Conservation (phyloP, 2,888 invertebrate species). For the Digitonthophagus gazella region DNA sequence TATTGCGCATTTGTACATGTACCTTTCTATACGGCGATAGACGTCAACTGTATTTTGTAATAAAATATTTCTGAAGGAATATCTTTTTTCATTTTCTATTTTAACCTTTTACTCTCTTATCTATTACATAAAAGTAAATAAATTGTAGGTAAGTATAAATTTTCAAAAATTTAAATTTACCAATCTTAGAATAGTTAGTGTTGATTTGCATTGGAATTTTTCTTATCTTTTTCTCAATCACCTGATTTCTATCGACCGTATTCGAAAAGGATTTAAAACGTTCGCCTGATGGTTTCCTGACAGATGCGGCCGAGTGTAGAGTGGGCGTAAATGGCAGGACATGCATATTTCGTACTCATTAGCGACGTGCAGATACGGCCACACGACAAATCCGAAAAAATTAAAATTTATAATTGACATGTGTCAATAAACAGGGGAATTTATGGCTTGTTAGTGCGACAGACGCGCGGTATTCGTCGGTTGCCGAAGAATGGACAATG, state of each 20-base stretch:
- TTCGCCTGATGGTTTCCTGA: background rate
- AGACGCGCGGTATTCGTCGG: background rate
- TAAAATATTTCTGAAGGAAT: slow-evolving; percentile 31
- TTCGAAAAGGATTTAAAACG: background rate
- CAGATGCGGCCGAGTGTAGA: background rate
- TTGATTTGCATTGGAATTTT: background rate
- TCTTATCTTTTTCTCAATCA: background rate
- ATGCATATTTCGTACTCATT: background rate
- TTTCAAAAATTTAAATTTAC: no score
- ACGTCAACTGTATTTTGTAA: slow-evolving; percentile 36
- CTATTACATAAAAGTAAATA: background rate
- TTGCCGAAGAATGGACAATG: slow-evolving; percentile 9
- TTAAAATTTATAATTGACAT: slow-evolving; percentile 18
- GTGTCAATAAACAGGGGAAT: slow-evolving; percentile 16
- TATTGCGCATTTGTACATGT: slow-evolving; percentile 29
- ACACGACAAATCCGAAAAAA: background rate
- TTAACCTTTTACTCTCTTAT: background rate
- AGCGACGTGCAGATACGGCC: background rate
- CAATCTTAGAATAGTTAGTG: background rate
- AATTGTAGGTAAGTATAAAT: background rate
- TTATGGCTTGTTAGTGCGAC: slow-evolving; percentile 8
- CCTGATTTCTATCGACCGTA: background rate
- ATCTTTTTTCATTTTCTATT: slow-evolving; percentile 17
- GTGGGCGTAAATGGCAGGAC: background rate
- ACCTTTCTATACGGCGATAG: slow-evolving; percentile 34